Conservation (phyloP, 2,113 vertebrate species). For the Cephalopholis sonnerati region DNA sequence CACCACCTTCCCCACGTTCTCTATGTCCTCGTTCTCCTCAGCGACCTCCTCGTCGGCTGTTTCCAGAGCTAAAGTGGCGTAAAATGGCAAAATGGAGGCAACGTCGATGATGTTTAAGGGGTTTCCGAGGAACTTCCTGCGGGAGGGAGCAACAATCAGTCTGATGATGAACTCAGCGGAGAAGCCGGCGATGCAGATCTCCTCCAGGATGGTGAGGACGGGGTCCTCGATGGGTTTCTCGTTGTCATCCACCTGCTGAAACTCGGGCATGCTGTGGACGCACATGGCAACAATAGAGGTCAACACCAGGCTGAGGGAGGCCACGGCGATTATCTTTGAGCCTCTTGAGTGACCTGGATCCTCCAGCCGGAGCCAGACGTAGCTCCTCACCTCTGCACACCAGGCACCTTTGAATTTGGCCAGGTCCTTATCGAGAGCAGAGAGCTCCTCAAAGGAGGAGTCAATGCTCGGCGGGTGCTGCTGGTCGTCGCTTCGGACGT, state of each 20-base stretch:
- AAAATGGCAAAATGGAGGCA: conserved; percentile 95
- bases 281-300: conserved; percentile 97
- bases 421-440: conserved; percentile 93
- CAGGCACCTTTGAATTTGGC: conserved; percentile 92
- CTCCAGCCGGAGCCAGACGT: conserved; percentile 95
- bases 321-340: conserved; percentile 93
- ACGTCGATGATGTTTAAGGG: conserved; percentile 96
- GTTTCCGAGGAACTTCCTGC: conserved; percentile 93
- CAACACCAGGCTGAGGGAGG: conserved; percentile 93
- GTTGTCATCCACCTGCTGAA: conserved; percentile 88
- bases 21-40: conserved; percentile 92
- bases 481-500: conserved; percentile 88
- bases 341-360: conserved; percentile 92
- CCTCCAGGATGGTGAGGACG: conserved; percentile 90
- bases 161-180: conserved; percentile 91
- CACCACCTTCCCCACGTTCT: conserved; percentile 97
- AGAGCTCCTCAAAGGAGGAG: conserved; percentile 93
- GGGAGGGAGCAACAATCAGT: conserved; percentile 89
- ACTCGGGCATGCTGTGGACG: conserved; percentile 98
- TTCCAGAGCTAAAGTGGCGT: conserved; percentile 93
- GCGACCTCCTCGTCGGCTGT: conserved; percentile 88
- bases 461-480: conserved; percentile 85
- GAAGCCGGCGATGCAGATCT: conserved; percentile 93
- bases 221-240: conserved; percentile 92
- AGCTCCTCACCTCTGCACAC: conserved; percentile 90